A percentile compares a stretch with the other conserved stretches of the same genome.
Evolutionary conservation across 2,888 invertebrate species (phyloP).

Genomic region (Aphodius granarius): DNA sequence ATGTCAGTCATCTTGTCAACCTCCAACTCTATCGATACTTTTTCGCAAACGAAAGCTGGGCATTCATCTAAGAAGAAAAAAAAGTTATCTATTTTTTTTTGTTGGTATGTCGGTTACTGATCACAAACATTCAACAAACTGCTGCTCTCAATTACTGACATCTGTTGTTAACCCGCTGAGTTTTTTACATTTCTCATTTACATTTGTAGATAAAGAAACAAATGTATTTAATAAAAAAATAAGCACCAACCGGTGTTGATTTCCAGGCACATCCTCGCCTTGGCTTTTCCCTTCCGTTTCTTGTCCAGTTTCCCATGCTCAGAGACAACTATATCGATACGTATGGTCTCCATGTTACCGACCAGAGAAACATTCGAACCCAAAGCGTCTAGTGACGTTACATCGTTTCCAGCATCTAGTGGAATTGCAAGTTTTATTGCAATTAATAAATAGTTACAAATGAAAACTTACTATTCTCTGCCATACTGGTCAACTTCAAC

Average conservation of each 20-base stretch:
- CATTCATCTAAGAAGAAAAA: slow-evolving; percentile 73
- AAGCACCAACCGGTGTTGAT: slow-evolving; percentile 41
- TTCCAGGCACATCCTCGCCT: slow-evolving; percentile 45
- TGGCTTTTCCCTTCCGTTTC: slow-evolving; percentile 56
- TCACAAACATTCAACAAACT: too few relatives aligned
- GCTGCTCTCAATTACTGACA: too few relatives aligned
- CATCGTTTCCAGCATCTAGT: slow-evolving; percentile 60
- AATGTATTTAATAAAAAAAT: neutral
- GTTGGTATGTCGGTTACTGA: too few relatives aligned
- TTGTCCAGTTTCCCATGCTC: slow-evolving; percentile 73
- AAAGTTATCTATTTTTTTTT: too few relatives aligned
- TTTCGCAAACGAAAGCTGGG: slow-evolving; percentile 91
- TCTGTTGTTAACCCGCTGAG: too few relatives aligned
- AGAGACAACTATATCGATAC: slow-evolving; percentile 93
- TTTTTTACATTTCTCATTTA: too few relatives aligned
- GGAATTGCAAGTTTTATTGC: slow-evolving; percentile 38
- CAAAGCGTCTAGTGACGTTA: slow-evolving; percentile 79
- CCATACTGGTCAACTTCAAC: slow-evolving; percentile 58
- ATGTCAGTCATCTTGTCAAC: slow-evolving; percentile 88
- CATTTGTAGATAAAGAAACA: slow-evolving; percentile 6
- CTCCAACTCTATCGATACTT: slow-evolving; percentile 86
- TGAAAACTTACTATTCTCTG: slow-evolving; percentile 45
- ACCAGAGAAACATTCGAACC: slow-evolving; percentile 84
- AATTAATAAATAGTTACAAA: neutral
- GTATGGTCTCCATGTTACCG: slow-evolving; percentile 83